Evolutionary conservation across 2,888 invertebrate genomes (phyloP), one percentile per base, ranked within the genome.

Genomic region (Drosophila kuntzei): DNA sequence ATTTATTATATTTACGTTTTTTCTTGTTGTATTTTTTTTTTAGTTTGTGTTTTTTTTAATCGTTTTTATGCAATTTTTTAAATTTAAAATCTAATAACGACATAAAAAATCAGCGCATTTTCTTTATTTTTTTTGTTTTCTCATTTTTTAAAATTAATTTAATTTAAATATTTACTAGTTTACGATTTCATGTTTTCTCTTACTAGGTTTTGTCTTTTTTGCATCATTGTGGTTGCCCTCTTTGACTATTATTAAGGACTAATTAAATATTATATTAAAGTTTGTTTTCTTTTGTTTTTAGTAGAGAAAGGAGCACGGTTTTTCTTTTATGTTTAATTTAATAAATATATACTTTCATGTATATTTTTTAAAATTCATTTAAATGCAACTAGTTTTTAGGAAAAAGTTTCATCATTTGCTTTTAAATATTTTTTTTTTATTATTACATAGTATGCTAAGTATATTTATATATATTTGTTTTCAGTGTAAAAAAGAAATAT

Each of bases 91-190:
- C 90, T 90, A 83, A 90, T 90, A 90, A 90, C 90, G 90, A 90
- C 90, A 90, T 89, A 90, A 90, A 90, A 90, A 90, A 90, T 90
- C 89, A 90, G 90, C 88, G 87, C 89, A 75, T 81, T 79, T 76
- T 71, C 68, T 72, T 60, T 70, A 69, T 44, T 74, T 61, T 68
- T 75, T 77, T 73, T 62, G 46, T 73, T 71, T 76, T 75, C 62
- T 76, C 70, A 71, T 72, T 67, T 79, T 87, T 87, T 67, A 85
- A 87, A 84, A 77, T 84, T 79, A 79, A 73, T 84, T 85, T 81
- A 77, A 77, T 82, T 84, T 84, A 76, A 80, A 78, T 89, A 86
- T 82, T 85, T 80, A 79, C 85, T 87, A 87, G 85, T 80, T 82
- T 76, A 80, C 85, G 85, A 80, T 71, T 82, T 72, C 60, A 67